Evolutionary conservation across 1,140 invertebrate genomes (phyloP), one percentile per base, ranked within the genome.

Genomic region (Lysiphlebus fabarum): DNA sequence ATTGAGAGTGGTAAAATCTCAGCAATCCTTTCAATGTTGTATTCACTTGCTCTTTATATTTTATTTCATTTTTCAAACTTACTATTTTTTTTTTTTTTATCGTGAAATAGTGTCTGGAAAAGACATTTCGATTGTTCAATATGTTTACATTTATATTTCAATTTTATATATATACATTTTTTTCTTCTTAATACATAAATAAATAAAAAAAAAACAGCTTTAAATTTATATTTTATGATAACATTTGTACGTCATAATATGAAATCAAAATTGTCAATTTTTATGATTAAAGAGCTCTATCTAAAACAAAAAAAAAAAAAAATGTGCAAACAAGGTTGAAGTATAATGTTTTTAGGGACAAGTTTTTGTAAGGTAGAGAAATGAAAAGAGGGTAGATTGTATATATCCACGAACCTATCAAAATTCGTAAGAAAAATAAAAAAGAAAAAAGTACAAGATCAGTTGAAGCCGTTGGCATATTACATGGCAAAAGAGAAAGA

Each of bases 401-500:
- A 17, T 17, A 17, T 17, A 26, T n/a, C n/a, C 17, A 26, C 17
- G 17, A 2, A 26, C 17, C 4, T 58, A n/a, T 6, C 36, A 10
- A 8, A 26, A 50, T 6, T 37, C 36, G 53, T n/a, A 37, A n/a
- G 50, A 12, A 26, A 36, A 54, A 11, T 26, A 54, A 37, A 42
- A 11, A 54, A 14, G 7, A 45, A 44, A 47, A 50, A 43, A 57
- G 38, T 36, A 55, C 56, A 34, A 59, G 17, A 62, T 53, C 55
- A 53, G 40, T 14, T 37, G 17, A 43, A 12, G 17, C 12, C 51
- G 43, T 42, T 50, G 17, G 17, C 33, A 49, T 50, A 51, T 41
- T 11, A 26, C 17, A 26, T 26, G 47, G 43, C 10, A 38, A 49
- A 10, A 14, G 53, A 49, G 51, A 63, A 49, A 47, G 47, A 42